These are phyloP conservation scores for Ophion ventricosus DNA, from an alignment of 2,888 invertebrate genomes.

Conservation along the genomic window DNA sequence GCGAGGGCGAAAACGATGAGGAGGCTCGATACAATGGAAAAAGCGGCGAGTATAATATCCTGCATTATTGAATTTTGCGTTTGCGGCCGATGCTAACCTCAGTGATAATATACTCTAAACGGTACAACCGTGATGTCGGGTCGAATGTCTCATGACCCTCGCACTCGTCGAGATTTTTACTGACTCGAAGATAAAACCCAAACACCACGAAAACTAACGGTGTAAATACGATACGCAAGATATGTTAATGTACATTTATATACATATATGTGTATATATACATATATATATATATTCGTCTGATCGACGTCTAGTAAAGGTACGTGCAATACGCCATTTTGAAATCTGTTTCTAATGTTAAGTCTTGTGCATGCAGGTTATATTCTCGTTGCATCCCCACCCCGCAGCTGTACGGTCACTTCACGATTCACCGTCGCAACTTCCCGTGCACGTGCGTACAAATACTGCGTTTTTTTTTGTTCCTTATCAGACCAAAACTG, in stretches of 20 bases:
- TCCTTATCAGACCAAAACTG: background rate
- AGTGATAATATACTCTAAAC: slow-evolving; percentile 1
- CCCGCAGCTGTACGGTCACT: slow-evolving; percentile 32
- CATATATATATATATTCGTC: slow-evolving; percentile 37
- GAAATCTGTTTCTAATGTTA: slow-evolving; percentile 63
- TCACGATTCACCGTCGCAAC: slow-evolving; percentile 36
- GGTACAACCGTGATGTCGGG: slow-evolving; percentile 14
- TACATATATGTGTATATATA: too few species aligned
- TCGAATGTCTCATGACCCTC: slow-evolving; percentile 57
- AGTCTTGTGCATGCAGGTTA: slow-evolving; percentile 70
- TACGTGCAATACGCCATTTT: slow-evolving; percentile 73
- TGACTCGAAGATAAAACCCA: slow-evolving; percentile 47
- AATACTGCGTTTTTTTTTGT: background rate
- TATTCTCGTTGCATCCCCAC: slow-evolving; percentile 59
- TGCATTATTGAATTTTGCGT: slow-evolving; percentile 77
- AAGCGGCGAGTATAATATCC: slow-evolving; percentile 84
- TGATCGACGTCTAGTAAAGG: slow-evolving; percentile 48
- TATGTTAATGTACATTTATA: background rate
- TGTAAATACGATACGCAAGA: background rate
- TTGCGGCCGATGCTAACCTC: slow-evolving; percentile 21
- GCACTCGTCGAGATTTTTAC: slow-evolving; percentile 1
- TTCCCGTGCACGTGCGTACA: slow-evolving; percentile 7
- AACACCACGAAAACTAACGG: slow-evolving; percentile 30
- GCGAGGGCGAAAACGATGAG: slow-evolving; percentile 86
- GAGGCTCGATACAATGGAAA: slow-evolving; percentile 86